These are phyloP conservation scores for Lithobates pipiens DNA, from an alignment of 2,797 vertebrate genomes.

Conservation along the genomic window DNA sequence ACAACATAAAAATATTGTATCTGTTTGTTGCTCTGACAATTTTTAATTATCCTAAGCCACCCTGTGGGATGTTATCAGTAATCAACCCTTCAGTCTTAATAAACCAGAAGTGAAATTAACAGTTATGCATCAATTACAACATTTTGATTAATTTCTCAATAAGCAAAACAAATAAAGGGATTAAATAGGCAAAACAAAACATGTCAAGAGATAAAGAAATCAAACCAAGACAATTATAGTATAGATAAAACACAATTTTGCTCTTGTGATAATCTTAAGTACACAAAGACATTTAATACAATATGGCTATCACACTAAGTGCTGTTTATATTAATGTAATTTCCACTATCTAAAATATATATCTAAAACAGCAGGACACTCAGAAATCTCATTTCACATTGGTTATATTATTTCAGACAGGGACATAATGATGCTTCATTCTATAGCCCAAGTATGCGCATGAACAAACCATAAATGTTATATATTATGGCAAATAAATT, in stretches of 20 bases:
- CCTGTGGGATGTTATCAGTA: conserved; percentile 29
- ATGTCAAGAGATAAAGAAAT: conserved; percentile 50
- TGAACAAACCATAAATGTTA: no score
- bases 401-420: conserved; percentile 13
- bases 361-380: conserved; percentile 49
- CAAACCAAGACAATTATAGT: conserved; percentile 47
- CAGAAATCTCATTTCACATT: conserved; percentile 16
- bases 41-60: conserved; percentile 42
- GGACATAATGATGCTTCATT: no score
- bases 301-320: conserved; percentile 9
- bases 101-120: conserved; percentile 41
- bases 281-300: not conserved
- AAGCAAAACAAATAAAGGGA: conserved; percentile 27
- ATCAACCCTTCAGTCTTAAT: conserved; percentile 37
- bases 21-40: conserved; percentile 32
- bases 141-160: conserved; percentile 54
- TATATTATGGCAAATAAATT: no score
- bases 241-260: conserved; percentile 5
- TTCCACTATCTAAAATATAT: conserved; percentile 11
- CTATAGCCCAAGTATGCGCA: no score
- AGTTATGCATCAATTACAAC: conserved; percentile 40
- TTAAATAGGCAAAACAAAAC: conserved; percentile 33
- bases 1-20: conserved; percentile 11
- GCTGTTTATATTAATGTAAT: conserved; percentile 34
- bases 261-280: conserved; percentile 28